Conservation (phyloP, 2,113 vertebrate species). For the Cynoglossus semilaevis region DNA sequence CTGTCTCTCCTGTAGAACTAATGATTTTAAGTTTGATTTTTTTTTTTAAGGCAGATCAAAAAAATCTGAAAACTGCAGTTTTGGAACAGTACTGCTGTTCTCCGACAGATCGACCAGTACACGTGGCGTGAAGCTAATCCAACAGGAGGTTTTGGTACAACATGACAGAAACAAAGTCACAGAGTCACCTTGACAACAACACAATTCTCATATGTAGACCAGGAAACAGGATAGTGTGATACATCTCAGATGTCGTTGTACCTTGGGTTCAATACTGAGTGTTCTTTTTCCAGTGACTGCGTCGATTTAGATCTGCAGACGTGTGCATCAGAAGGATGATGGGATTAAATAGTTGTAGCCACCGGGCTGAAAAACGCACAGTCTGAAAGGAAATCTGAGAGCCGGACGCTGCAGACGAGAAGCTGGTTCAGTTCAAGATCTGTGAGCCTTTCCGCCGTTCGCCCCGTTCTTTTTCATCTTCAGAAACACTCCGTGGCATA, state of each 20-base stretch:
- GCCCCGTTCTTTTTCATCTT: no score
- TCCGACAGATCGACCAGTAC: constrained; percentile 3
- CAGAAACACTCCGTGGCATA: constrained; percentile 35
- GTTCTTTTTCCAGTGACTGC: constrained; percentile 18
- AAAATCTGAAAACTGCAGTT: constrained; percentile 19
- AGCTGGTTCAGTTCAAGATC: constrained; percentile 14
- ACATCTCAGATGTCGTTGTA: constrained; percentile 45
- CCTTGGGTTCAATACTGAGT: constrained; percentile 50
- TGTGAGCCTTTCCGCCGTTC: constrained; percentile 9
- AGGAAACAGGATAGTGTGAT: constrained; percentile 30
- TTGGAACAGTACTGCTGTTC: no score
- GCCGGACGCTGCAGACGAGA: constrained; percentile 25
- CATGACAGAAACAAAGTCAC: constrained; percentile 4
- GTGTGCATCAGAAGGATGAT: constrained; percentile 5
- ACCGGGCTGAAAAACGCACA: constrained; percentile 33
- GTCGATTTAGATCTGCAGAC: constrained; percentile 28
- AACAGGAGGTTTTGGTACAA: no score
- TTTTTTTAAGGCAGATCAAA: constrained; percentile 43
- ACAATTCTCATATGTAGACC: constrained; percentile 26
- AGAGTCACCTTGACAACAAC: constrained; percentile 43
- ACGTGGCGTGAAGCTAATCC: no score
- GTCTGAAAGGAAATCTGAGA: constrained; percentile 22
- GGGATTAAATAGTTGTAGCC: constrained; percentile 55
- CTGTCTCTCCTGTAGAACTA: neutral
- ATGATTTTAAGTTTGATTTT: constrained; percentile 15